phyloP scores from a whole-genome alignment of 2,888 invertebrate species.

The Lycophotia porphyrea region DNA sequence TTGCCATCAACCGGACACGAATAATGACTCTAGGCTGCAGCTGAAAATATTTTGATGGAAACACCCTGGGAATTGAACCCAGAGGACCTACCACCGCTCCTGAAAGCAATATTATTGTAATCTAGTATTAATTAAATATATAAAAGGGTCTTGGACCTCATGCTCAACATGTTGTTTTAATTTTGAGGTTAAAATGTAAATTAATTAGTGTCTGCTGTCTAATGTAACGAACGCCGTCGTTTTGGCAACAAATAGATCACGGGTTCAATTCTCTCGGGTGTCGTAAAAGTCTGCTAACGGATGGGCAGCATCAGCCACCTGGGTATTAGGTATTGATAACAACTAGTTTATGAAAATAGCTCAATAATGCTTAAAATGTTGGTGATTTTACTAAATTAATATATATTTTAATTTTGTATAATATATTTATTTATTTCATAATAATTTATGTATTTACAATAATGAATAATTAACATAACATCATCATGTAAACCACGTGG shows the following conservation, averaged over 20 bases:
- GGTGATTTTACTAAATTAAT: not conserved
- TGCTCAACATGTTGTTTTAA: not conserved
- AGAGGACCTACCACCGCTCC: not conserved
- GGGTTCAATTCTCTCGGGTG: constrained; percentile 31
- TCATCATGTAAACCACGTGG: not conserved
- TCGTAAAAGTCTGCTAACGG: constrained; percentile 25
- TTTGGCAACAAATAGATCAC: constrained; percentile 44
- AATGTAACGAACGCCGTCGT: constrained; percentile 35
- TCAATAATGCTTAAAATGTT: not conserved
- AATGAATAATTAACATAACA: too few species aligned
- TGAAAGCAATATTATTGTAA: not conserved
- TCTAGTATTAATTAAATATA: not conserved
- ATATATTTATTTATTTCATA: too few species aligned
- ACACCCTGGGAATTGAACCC: not conserved
- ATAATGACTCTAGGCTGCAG: not conserved
- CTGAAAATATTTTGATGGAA: not conserved
- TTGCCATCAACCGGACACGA: not conserved
- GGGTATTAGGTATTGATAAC: constrained; percentile 27
- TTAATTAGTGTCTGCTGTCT: constrained; percentile 27
- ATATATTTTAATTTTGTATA: too few species aligned
- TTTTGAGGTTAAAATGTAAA: constrained; percentile 9
- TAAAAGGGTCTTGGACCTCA: not conserved
- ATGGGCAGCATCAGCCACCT: constrained; percentile 8
- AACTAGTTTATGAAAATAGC: constrained; percentile 35
- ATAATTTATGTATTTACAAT: too few species aligned